Evolutionary conservation across 2,113 vertebrate species (phyloP).

Genomic region (Atrichornis clamosus): DNA sequence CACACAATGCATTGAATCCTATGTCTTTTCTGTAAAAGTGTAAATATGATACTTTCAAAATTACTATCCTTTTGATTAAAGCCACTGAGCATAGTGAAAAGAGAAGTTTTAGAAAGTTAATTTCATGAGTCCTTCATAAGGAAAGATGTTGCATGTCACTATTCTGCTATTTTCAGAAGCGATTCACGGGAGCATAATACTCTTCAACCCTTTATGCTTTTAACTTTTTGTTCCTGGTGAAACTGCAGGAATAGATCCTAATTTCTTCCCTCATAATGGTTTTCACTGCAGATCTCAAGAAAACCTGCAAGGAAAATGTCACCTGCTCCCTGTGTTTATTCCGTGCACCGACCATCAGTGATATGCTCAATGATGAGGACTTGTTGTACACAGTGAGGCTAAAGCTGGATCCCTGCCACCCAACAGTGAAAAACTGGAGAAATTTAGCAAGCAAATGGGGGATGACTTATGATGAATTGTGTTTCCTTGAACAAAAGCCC

Average conservation of each 20-base stretch:
- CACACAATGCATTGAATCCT: background rate
- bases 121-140: background rate
- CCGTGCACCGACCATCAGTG: conserved; percentile 89
- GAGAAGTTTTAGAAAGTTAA: background rate
- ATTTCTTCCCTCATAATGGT: background rate
- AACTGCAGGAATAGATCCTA: background rate
- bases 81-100: background rate
- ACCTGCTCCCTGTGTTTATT: conserved; percentile 70
- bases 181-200: background rate
- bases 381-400: conserved; percentile 89
- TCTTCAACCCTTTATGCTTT: background rate
- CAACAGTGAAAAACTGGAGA: conserved; percentile 98
- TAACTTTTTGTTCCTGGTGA: background rate
- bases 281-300: conserved; percentile 60
- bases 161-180: background rate
- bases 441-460: conserved; percentile 99
- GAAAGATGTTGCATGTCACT: background rate
- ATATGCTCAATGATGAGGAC: conserved; percentile 95
- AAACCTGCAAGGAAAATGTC: conserved; percentile 59
- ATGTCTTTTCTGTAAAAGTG: background rate
- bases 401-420: conserved; percentile 93
- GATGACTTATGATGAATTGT: conserved; percentile 95
- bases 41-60: background rate
- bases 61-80: background rate
- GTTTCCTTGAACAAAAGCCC: conserved; percentile 91